Evolutionary conservation across 2,888 invertebrate genomes (phyloP).

Genomic region (Pollenia amentaria): DNA sequence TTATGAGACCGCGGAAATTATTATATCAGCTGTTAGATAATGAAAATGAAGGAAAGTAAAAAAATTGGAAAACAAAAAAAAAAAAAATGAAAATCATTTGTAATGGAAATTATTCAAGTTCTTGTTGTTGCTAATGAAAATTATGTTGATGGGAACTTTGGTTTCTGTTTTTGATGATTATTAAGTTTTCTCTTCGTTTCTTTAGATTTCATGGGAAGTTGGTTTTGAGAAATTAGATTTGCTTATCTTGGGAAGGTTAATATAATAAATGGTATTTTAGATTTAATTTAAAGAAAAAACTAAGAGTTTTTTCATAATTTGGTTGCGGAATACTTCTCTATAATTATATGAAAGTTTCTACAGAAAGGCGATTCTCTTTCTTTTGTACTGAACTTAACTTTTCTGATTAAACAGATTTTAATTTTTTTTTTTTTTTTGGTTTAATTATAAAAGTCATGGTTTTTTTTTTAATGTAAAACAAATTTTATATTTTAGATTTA

Average conservation of each 20-base stretch:
- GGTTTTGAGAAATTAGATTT: background rate
- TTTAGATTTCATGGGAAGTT: constrained; percentile 12
- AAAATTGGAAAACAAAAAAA: background rate
- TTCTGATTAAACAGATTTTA: constrained; percentile 51
- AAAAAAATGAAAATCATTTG: constrained; percentile 41
- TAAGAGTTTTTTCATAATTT: background rate
- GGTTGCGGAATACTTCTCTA: background rate
- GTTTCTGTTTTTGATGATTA: constrained; percentile 45
- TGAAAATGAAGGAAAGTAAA: constrained; percentile 1
- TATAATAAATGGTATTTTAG: too few species aligned
- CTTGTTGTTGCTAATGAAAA: constrained; percentile 48
- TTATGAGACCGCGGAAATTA: constrained; percentile 67
- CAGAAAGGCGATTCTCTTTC: constrained; percentile 4
- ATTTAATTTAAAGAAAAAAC: too few species aligned
- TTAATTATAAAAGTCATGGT: constrained; percentile 22
- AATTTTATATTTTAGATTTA: background rate
- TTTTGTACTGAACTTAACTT: constrained; percentile 18
- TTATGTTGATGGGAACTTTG: constrained; percentile 55
- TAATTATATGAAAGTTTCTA: background rate
- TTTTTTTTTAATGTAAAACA: background rate
- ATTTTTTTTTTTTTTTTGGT: constrained; percentile 13
- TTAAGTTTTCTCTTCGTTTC: background rate
- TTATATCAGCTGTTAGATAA: constrained; percentile 56
- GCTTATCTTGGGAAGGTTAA: too few species aligned
- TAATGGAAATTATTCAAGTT: constrained; percentile 58